Conservation (phyloP, 2,888 invertebrate genomes). For the Sthenelais limicola region DNA sequence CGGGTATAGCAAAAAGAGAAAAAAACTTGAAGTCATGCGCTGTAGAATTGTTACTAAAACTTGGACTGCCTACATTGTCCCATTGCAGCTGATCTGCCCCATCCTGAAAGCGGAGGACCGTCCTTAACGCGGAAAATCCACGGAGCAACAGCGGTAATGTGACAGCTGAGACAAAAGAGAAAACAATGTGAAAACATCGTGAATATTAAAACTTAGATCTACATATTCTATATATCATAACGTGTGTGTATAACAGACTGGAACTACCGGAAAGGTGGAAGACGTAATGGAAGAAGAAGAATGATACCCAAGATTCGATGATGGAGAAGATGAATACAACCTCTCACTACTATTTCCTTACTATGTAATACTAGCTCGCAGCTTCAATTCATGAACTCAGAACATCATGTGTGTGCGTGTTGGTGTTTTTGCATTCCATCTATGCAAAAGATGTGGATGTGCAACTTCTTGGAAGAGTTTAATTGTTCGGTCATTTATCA, state of each 20-base stretch:
- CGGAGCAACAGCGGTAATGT: constrained; percentile 4
- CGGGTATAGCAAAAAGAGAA: constrained; percentile 38
- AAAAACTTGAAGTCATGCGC: constrained; percentile 37
- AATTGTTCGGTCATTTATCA: background rate
- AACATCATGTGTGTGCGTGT: constrained; percentile 31
- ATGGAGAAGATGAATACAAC: too few species aligned
- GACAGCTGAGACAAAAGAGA: background rate
- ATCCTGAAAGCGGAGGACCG: too few species aligned
- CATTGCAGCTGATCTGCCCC: constrained; percentile 33
- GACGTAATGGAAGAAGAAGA: too few species aligned
- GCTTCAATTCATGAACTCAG: constrained; percentile 15
- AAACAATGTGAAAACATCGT: too few species aligned
- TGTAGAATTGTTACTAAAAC: constrained; percentile 18
- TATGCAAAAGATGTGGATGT: constrained; percentile 52
- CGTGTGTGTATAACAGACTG: too few species aligned
- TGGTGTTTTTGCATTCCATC: constrained; percentile 51
- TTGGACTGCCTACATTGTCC: constrained; percentile 9
- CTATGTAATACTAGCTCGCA: constrained; percentile 13
- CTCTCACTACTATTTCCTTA: too few species aligned
- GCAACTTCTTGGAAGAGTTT: constrained; percentile 25
- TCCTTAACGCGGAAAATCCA: too few species aligned
- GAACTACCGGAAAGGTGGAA: too few species aligned
- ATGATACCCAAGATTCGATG: too few species aligned
- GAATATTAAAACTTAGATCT: too few species aligned
- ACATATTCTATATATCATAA: too few species aligned